phyloP scores from a whole-genome alignment of 2,113 vertebrate genomes.

The Colossoma macropomum region DNA sequence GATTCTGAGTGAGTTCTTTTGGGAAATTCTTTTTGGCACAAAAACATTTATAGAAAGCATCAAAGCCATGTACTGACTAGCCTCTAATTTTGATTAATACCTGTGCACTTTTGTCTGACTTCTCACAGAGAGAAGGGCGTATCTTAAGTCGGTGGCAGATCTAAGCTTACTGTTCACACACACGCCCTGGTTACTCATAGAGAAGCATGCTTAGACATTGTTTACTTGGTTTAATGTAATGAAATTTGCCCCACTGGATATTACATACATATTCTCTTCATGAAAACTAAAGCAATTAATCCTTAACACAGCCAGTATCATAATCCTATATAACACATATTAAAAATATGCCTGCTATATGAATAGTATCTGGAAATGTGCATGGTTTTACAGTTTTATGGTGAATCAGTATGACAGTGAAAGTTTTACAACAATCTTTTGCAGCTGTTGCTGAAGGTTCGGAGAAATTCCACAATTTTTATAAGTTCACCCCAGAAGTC shows the following conservation, averaged over 20 bases:
- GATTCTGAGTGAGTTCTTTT: no score
- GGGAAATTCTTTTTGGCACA: background rate
- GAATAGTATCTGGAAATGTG: background rate
- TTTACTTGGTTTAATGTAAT: constrained; percentile 6
- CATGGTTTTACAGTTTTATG: background rate
- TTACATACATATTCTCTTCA: background rate
- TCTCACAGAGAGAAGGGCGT: background rate
- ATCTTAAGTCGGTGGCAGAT: background rate
- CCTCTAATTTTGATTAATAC: background rate
- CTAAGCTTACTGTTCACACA: background rate
- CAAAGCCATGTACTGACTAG: background rate
- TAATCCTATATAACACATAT: background rate
- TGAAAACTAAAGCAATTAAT: background rate
- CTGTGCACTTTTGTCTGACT: background rate
- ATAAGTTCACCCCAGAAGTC: background rate
- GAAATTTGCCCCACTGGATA: background rate
- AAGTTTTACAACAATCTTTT: constrained; percentile 7
- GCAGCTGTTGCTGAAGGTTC: background rate
- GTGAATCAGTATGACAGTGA: background rate
- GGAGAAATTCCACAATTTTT: no score
- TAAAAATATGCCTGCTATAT: background rate
- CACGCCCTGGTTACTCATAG: constrained; percentile 20
- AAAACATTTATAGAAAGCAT: background rate
- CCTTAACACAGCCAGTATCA: background rate
- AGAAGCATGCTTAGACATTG: constrained; percentile 1